phyloP scores from a whole-genome alignment of 2,797 vertebrate species.

The Capromys pilorides region DNA sequence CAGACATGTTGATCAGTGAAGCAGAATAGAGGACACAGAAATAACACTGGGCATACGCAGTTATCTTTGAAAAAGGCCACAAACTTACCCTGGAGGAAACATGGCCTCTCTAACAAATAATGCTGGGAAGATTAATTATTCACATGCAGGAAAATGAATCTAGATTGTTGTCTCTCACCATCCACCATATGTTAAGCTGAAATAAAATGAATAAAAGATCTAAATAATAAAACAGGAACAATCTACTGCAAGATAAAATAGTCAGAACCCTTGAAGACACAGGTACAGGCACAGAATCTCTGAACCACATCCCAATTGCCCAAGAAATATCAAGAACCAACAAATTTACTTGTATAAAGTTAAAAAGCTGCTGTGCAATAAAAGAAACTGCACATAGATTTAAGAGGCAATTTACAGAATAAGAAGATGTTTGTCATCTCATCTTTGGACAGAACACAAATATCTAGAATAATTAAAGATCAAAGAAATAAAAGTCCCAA shows the following conservation, averaged over 20 bases:
- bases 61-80: neutral
- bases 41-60: neutral
- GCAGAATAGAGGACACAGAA: neutral
- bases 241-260: neutral
- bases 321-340: neutral
- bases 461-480: neutral
- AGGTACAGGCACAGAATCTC: neutral
- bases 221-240: neutral
- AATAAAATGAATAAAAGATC: neutral
- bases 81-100: neutral
- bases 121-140: neutral
- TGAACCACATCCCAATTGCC: neutral
- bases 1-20: neutral
- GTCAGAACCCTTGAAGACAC: neutral
- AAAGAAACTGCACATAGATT: neutral
- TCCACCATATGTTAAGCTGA: neutral
- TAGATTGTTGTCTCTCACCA: neutral
- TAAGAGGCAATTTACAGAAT: neutral
- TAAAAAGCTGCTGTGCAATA: neutral
- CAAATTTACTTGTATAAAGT: neutral
- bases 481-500: neutral
- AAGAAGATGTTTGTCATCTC: neutral
- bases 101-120: neutral
- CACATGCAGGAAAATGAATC: neutral
- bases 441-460: neutral